phyloP scores from a whole-genome alignment of 1,140 invertebrate genomes.

The Drosophila nebulosa region DNA sequence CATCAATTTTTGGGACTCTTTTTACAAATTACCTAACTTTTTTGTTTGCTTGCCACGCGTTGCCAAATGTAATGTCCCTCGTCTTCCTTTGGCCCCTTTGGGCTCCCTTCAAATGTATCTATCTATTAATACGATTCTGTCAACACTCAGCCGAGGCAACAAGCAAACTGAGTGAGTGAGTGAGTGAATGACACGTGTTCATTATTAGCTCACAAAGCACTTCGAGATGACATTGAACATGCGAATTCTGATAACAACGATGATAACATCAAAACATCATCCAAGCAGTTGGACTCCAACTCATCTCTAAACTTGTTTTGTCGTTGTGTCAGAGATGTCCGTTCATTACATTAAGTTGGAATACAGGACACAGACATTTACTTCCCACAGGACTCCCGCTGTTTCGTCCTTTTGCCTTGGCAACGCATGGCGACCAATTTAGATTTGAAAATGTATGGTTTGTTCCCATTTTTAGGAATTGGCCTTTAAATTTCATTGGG shows the following conservation, averaged over 20 bases:
- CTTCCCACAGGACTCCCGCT: background rate
- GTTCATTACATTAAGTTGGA: background rate
- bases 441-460: conserved; percentile 5
- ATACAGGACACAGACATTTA: background rate
- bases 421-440: conserved; percentile 8
- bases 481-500: conserved; percentile 31
- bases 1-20: background rate
- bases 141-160: background rate
- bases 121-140: background rate
- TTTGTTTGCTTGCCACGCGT: conserved; percentile 30
- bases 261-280: conserved; percentile 13
- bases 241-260: background rate
- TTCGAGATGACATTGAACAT: background rate
- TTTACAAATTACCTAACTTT: background rate
- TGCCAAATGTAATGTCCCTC: conserved; percentile 17
- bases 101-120: background rate
- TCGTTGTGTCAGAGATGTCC: background rate
- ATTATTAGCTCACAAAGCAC: conserved; percentile 36
- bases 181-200: conserved; percentile 39
- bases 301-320: background rate
- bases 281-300: background rate
- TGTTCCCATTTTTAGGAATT: conserved; percentile 15
- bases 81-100: background rate
- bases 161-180: background rate
- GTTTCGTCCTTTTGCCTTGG: background rate